Percentiles rank a stretch among this genome's conserved stretches.
Conservation (phyloP, 2,797 vertebrate species). For the Pipistrellus pipistrellus region DNA sequence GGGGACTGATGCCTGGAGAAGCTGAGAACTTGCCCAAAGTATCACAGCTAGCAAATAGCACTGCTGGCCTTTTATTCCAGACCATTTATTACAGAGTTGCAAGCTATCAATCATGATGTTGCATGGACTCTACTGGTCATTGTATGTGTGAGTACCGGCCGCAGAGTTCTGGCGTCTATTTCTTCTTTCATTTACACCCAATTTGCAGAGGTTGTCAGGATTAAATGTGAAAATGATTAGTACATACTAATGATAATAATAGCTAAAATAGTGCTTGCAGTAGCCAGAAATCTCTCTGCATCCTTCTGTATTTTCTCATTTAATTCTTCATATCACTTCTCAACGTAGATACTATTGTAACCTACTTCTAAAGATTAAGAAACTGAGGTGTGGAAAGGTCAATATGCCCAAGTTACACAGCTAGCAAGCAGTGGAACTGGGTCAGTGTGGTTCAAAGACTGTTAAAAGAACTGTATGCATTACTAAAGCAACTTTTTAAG, state of each 20-base stretch:
- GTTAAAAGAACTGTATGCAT: background rate
- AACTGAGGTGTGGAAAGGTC: background rate
- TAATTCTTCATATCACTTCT: background rate
- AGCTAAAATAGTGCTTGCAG: background rate
- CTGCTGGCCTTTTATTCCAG: background rate
- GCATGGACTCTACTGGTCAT: background rate
- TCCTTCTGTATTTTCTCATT: background rate
- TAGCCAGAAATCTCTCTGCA: background rate
- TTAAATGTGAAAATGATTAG: background rate
- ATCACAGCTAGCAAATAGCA: background rate
- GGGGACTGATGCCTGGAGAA: background rate
- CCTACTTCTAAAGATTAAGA: background rate
- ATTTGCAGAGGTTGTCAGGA: background rate
- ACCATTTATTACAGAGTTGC: accelerated
- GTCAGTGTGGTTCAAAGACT: background rate
- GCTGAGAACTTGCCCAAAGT: background rate
- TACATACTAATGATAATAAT: background rate
- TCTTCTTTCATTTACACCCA: background rate
- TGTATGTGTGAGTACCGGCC: accelerated
- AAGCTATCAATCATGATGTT: accelerated
- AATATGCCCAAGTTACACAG: accelerated
- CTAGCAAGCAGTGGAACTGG: background rate
- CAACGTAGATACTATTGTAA: background rate
- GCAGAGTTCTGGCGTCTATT: background rate
- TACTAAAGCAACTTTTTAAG: background rate